Percentiles rank a stretch among this genome's conserved stretches.
These are phyloP conservation scores for Thaumetopoea pityocampa DNA, from an alignment of 1,140 invertebrate species.

Conservation along the genomic window DNA sequence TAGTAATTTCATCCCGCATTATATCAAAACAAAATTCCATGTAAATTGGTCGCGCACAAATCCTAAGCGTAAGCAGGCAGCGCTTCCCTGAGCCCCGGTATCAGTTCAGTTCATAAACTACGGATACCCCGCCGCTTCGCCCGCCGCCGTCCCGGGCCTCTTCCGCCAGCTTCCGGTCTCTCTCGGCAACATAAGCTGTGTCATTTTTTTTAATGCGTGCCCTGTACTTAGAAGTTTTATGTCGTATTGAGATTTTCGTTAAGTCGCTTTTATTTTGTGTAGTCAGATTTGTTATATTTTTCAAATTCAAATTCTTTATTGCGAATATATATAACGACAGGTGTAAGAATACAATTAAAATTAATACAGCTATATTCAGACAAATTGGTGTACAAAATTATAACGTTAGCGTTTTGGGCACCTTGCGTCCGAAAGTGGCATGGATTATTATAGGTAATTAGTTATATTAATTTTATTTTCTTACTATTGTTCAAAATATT, in stretches of 20 bases:
- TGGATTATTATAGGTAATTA: no score
- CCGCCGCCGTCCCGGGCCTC: slow-evolving; percentile 13
- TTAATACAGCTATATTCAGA: no score
- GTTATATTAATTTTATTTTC: no score
- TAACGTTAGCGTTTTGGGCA: no score
- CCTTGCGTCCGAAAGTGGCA: no score
- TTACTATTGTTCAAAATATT: no score
- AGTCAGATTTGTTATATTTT: slow-evolving; percentile 36
- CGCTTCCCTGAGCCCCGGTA: slow-evolving; percentile 61
- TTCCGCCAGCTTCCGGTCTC: slow-evolving; percentile 37
- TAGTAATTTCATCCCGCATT: slow-evolving; percentile 14
- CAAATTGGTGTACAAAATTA: no score
- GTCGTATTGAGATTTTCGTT: slow-evolving; percentile 50
- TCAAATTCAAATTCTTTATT: no score
- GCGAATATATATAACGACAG: slow-evolving; percentile 1
- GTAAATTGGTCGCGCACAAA: slow-evolving; percentile 51
- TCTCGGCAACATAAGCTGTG: slow-evolving; percentile 52
- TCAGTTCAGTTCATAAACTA: slow-evolving; percentile 70
- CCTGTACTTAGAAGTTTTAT: slow-evolving; percentile 42
- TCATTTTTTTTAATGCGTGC: slow-evolving; percentile 68
- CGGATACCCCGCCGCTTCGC: slow-evolving; percentile 22
- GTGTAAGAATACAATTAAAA: slow-evolving; percentile 1
- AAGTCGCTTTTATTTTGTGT: slow-evolving; percentile 55
- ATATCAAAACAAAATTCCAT: slow-evolving; percentile 27
- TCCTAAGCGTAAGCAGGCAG: slow-evolving; percentile 58